These are phyloP conservation scores for Acanthurus tractus DNA, from an alignment of 2,797 vertebrate species.

Conservation along the genomic window DNA sequence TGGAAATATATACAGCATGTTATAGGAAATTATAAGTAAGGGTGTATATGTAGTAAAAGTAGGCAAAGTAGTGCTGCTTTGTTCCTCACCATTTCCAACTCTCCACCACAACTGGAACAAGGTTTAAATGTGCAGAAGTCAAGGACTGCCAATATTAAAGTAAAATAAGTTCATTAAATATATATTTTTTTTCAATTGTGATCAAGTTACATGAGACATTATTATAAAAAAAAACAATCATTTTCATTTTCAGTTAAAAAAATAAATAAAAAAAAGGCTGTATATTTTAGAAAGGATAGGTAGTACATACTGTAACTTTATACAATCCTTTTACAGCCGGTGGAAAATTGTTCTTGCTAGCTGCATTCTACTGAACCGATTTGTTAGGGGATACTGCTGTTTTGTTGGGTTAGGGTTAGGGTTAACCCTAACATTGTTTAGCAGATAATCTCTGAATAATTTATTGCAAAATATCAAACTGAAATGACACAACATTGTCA, in stretches of 20 bases:
- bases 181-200: neutral
- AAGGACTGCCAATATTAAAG: constrained; percentile 26
- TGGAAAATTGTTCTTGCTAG: too few species aligned
- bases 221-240: neutral
- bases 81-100: constrained; percentile 39
- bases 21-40: constrained; percentile 58
- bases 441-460: too few species aligned
- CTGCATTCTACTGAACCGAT: too few species aligned
- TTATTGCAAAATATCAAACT: too few species aligned
- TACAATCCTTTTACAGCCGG: too few species aligned
- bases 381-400: too few species aligned
- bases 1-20: constrained; percentile 76
- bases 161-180: neutral
- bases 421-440: too few species aligned
- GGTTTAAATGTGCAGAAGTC: constrained; percentile 5
- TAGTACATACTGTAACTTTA: too few species aligned
- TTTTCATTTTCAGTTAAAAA: neutral
- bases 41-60: constrained; percentile 60
- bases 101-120: constrained; percentile 56
- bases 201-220: neutral
- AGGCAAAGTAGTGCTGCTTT: constrained; percentile 67
- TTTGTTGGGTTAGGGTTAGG: too few species aligned
- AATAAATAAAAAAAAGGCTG: neutral
- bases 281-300: too few species aligned
- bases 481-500: too few species aligned